phyloP scores from a whole-genome alignment of 2,113 vertebrate genomes.

The Turnix velox region DNA sequence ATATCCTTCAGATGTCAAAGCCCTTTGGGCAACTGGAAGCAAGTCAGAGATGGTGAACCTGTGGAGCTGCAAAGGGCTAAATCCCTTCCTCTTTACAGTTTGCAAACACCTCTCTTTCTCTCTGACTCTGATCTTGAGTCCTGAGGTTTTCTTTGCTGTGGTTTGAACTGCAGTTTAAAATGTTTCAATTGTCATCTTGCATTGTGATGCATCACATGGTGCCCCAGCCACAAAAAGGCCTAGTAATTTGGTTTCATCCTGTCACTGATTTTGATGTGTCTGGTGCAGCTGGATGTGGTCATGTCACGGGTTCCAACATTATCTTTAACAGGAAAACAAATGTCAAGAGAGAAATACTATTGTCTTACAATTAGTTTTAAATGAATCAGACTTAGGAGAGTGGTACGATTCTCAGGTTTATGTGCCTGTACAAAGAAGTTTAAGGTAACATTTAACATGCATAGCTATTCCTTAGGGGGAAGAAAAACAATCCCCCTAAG shows the following conservation, averaged over 20 bases:
- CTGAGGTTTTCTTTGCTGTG: slow-evolving; percentile 71
- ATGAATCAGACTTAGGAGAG: slow-evolving; percentile 32
- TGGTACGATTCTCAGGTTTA: slow-evolving; percentile 30
- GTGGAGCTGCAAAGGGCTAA: slow-evolving; percentile 36
- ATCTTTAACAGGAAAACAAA: slow-evolving; percentile 70
- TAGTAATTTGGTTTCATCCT: slow-evolving; percentile 67
- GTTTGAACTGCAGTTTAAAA: slow-evolving; percentile 64
- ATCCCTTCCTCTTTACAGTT: slow-evolving; percentile 56
- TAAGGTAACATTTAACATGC: neutral
- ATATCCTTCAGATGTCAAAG: slow-evolving; percentile 57
- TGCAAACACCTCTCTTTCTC: slow-evolving; percentile 65
- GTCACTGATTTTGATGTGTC: slow-evolving; percentile 69
- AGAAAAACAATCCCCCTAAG: neutral
- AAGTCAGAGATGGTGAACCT: slow-evolving; percentile 53
- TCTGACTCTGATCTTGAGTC: slow-evolving; percentile 55
- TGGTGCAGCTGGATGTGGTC: slow-evolving; percentile 67
- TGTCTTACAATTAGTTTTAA: slow-evolving; percentile 59
- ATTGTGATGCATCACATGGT: slow-evolving; percentile 68
- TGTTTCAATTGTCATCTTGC: slow-evolving; percentile 68
- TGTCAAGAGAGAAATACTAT: slow-evolving; percentile 56
- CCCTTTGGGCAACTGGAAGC: slow-evolving; percentile 40
- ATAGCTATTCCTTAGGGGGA: neutral
- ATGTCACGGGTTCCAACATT: slow-evolving; percentile 67
- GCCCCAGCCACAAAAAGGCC: slow-evolving; percentile 66
- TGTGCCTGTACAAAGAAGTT: neutral